Conservation (phyloP, 2,113 vertebrate genomes). For the Alosa alosa region DNA sequence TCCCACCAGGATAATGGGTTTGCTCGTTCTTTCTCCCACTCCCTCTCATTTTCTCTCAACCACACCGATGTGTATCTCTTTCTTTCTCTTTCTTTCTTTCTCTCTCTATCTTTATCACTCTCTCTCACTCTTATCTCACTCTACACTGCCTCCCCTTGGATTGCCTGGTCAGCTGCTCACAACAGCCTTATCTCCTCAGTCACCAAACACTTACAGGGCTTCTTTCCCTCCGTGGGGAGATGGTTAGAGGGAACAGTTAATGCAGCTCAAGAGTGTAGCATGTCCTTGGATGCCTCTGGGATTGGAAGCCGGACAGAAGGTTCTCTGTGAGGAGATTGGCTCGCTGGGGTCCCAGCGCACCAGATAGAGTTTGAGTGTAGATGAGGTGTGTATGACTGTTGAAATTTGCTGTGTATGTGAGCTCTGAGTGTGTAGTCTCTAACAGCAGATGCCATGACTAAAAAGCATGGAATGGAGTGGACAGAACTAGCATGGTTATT, state of each 20-base stretch:
- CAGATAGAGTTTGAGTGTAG: neutral
- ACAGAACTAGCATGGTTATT: neutral
- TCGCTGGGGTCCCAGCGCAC: neutral
- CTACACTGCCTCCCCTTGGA: neutral
- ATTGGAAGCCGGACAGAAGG: neutral
- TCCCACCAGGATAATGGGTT: neutral
- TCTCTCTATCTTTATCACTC: neutral
- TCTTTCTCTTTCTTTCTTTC: neutral
- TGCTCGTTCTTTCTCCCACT: neutral
- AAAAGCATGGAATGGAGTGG: neutral
- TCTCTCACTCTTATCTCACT: neutral
- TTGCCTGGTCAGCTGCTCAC: slow-evolving; percentile 10
- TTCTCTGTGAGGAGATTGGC: neutral
- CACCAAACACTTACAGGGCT: neutral
- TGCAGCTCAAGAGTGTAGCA: neutral
- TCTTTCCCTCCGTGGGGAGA: neutral
- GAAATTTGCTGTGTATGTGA: neutral
- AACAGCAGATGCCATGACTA: neutral
- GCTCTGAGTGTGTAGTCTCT: neutral
- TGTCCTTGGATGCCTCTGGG: neutral
- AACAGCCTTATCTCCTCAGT: neutral
- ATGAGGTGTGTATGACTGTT: neutral
- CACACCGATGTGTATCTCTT: neutral
- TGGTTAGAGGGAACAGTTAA: neutral
- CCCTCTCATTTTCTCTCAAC: neutral